Evolutionary conservation across 2,797 vertebrate species (phyloP).

Genomic region (Sebastolobus altivelis): DNA sequence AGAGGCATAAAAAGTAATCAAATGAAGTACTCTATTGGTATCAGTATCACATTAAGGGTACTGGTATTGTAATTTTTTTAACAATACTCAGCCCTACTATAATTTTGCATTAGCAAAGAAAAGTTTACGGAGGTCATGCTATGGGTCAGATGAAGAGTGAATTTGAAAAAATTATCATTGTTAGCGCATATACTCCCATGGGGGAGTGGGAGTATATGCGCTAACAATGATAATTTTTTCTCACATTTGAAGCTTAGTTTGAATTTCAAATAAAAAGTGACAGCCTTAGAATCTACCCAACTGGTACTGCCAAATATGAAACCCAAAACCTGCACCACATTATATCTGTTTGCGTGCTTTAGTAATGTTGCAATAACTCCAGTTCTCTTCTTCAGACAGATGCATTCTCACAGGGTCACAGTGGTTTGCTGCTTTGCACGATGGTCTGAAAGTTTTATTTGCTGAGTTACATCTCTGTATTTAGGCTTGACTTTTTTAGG

Average conservation of each 20-base stretch:
- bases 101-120: background rate
- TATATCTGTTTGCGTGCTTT: background rate
- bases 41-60: background rate
- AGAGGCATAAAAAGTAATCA: background rate
- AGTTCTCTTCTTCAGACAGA: slow-evolving; percentile 3
- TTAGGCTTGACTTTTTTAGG: background rate
- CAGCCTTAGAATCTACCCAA: background rate
- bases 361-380: slow-evolving; percentile 20
- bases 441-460: background rate
- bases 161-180: background rate
- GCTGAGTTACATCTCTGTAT: background rate
- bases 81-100: background rate
- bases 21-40: background rate
- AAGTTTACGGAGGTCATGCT: background rate
- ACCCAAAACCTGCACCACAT: slow-evolving; percentile 5
- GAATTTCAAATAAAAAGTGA: slow-evolving; percentile 31
- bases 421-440: background rate
- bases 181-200: too few species aligned
- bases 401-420: slow-evolving; percentile 24
- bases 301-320: slow-evolving; percentile 5
- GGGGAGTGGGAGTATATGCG: background rate
- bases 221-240: background rate
- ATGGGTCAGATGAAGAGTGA: background rate
- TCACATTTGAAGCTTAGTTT: background rate
- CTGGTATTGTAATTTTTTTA: background rate